Base-by-base conservation (phyloP, 53 echinoderm and acorn worm species). In the Patiria pectinifera region DNA sequence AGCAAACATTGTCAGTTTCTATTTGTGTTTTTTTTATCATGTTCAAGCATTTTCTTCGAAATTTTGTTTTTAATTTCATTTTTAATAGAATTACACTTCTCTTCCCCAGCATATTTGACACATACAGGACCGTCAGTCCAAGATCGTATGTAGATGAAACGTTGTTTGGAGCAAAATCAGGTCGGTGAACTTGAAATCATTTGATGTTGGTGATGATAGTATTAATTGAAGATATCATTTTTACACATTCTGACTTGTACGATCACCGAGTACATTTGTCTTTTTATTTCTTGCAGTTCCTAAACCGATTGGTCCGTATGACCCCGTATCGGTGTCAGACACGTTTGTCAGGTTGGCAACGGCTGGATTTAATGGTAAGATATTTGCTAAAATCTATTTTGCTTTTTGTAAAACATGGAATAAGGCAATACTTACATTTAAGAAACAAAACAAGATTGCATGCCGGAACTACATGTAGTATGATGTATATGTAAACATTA, bases 61-160 rank as follows among this genome's bases (percentile, higher is more conserved):
- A 35, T 35, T 35, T 35, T 35, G 35, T 21, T 18, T 69, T 21
- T 1, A 14, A 21, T 69, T 69, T 69, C 1, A 69, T 69, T 14
- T 69, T 19, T 69, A 69, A 69, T 16, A 4, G 19, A 69, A 12
- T 14, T 69, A 69, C 59, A 22, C 21, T 22, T 76, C 59, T 62
- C 9, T 84, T 85, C 16, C 23, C 44, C 93, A 97, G 98, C 83
- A 93, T 91, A 24, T 97, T 96, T 91, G 94, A 97, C 83, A 94
- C 93, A 8, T 97, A 97, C 93, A 87, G 94, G 59, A 89, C 96
- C 62, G 95, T 97, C n/a, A 97, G 95, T 58, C 98, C 96, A 23
- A 87, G 88, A 3, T 95, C 95, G n/a, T 94, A 82, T 80, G 93
- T 95, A 76, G 98, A 97, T 59, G 96, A 93, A 18, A 93, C 96